These are phyloP conservation scores for Spea hammondii DNA, from an alignment of 2,797 vertebrate genomes.

Conservation along the genomic window DNA sequence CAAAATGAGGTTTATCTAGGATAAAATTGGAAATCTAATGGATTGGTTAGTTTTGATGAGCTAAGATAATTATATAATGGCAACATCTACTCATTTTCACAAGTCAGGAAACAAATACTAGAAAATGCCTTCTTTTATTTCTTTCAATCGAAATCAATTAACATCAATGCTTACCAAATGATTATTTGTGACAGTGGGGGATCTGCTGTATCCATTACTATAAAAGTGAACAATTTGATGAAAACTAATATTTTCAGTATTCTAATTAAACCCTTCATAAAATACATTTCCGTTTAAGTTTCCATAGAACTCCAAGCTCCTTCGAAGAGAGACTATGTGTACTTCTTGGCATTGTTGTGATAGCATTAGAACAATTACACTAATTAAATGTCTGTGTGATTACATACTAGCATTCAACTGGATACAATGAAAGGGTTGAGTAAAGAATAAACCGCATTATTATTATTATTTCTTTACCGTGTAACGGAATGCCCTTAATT, in stretches of 20 bases:
- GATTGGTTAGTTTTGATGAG: not conserved
- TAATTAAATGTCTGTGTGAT: constrained; percentile 64
- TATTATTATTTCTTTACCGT: too few relatives aligned
- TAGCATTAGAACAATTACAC: constrained; percentile 59
- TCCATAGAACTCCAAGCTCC: constrained; percentile 55
- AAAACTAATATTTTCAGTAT: constrained; percentile 41
- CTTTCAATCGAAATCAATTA: constrained; percentile 44
- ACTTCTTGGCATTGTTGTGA: constrained; percentile 59
- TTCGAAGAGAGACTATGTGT: constrained; percentile 58
- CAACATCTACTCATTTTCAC: constrained; percentile 6
- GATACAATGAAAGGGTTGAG: constrained; percentile 55
- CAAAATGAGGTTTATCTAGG: constrained; percentile 1
- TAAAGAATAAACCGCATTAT: constrained; percentile 4
- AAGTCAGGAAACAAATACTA: constrained; percentile 7
- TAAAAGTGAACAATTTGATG: constrained; percentile 24
- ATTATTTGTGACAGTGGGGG: constrained; percentile 21
- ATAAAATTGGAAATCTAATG: not conserved
- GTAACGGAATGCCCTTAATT: too few relatives aligned
- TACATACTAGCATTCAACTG: constrained; percentile 59
- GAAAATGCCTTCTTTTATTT: constrained; percentile 11
- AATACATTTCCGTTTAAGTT: constrained; percentile 48
- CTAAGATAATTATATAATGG: not conserved
- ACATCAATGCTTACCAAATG: constrained; percentile 24
- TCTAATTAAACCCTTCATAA: constrained; percentile 62
- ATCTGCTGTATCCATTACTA: constrained; percentile 17